Percentiles rank a stretch among this genome's conserved stretches.
Conservation (phyloP, 2,888 invertebrate genomes). For the Tanypteryx hageni region DNA sequence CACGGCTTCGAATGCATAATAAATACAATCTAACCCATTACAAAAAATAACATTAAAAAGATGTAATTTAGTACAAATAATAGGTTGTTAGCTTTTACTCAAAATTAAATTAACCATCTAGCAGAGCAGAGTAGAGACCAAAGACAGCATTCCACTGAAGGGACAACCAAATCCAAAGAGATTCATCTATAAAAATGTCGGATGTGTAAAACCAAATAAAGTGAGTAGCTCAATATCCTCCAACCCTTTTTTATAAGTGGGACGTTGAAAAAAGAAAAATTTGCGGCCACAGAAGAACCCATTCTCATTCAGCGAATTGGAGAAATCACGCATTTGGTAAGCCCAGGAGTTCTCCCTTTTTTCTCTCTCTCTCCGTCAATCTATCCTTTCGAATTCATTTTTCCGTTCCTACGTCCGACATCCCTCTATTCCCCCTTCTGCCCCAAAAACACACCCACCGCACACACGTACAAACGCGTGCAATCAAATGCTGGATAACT, state of each 20-base stretch:
- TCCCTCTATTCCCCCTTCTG: not conserved
- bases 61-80: too few species aligned
- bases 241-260: not conserved
- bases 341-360: not conserved
- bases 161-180: too few species aligned
- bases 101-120: too few species aligned
- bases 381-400: not conserved
- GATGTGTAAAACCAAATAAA: too few species aligned
- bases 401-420: not conserved
- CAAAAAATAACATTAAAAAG: too few species aligned
- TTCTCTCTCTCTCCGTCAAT: not conserved
- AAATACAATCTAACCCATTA: too few species aligned
- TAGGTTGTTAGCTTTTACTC: too few species aligned
- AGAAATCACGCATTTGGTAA: not conserved
- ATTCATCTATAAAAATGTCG: too few species aligned
- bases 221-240: too few species aligned
- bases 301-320: not conserved
- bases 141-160: too few species aligned
- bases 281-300: not conserved
- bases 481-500: not conserved
- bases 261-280: not conserved
- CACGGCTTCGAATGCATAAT: too few species aligned
- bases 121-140: too few species aligned
- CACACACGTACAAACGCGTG: not conserved
- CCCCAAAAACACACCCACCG: not conserved